Evolutionary conservation across 2,797 vertebrate species (phyloP), one percentile per base, ranked within the genome.

Genomic region (Leucoraja ocellata): DNA sequence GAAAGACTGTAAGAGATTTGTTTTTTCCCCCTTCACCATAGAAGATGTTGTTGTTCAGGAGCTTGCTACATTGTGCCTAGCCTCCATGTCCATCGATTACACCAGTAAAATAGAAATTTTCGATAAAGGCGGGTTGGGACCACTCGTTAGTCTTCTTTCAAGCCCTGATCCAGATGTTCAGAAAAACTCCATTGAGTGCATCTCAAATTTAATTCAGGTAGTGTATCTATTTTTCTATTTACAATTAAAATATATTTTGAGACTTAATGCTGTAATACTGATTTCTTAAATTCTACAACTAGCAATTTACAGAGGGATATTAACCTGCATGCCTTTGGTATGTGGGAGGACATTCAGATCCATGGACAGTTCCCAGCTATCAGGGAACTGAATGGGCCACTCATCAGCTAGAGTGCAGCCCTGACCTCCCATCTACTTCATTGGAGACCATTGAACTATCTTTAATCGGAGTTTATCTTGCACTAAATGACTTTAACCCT

Each of bases 101-200:
- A 94, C 95, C 65, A 96, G 95, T 94, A 99, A 98, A 95, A 95
- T 96, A 80, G 96, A 97, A 95, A 98, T 99, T 95, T 96, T 96
- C 95, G 96, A 98, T 58, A 96, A 96, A 58, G 96, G 97, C 18
- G 98, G 97, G 63, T 94, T 99, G 93, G 96, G 96, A 93, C 96
- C 96, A 63, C 96, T 99, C 73, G 95, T 99, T 95, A 95, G 95
- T 93, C 97, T 99, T 25, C 95, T 99, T 58, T 96, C 95, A 94
- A 98, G 97, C 94, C 95, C 96, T 36, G 98, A 99, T 95, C 98
- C 98, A 4, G 98, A 99, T 93, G 97, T 99, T 93, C 94, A 97
- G 95, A 99, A 99, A 96, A 99, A 99, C 95, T 97, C 97, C 0
- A 93, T 98, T 21, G 98, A 99, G 94, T 97, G 97, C 94, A 97